These are phyloP conservation scores for Valencia hispanica DNA, from an alignment of 2,797 vertebrate species.

Conservation along the genomic window DNA sequence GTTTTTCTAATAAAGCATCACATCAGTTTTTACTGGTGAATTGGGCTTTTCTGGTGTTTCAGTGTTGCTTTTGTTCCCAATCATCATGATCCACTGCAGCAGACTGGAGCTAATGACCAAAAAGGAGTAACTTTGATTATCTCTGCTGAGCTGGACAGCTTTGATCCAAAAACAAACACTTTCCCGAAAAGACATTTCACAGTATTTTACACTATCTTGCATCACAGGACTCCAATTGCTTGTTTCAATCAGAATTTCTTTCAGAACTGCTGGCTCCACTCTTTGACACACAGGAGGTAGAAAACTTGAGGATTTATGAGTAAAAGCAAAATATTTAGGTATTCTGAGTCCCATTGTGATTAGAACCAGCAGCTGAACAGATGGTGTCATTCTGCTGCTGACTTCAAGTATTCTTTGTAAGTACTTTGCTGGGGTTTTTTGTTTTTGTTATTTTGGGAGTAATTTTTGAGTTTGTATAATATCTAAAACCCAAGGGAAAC, in stretches of 20 bases:
- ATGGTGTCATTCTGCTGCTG: conserved; percentile 36
- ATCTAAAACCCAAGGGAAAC: not conserved
- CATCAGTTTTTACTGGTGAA: conserved; percentile 1
- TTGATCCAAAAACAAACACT: conserved; percentile 23
- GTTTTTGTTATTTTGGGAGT: not conserved
- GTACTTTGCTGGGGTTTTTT: not conserved
- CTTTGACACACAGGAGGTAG: not conserved
- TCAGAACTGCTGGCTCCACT: not conserved
- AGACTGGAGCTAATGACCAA: conserved; percentile 25
- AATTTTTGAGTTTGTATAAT: conserved; percentile 9
- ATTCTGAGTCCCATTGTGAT: conserved; percentile 10
- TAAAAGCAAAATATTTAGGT: conserved; percentile 15
- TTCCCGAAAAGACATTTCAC: conserved; percentile 22
- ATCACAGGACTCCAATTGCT: conserved; percentile 19
- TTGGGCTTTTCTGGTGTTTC: not conserved
- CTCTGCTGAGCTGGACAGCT: conserved; percentile 31
- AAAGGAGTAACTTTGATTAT: conserved; percentile 35
- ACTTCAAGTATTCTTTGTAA: conserved; percentile 30
- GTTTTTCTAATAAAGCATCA: conserved; percentile 39
- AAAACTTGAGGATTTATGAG: conserved; percentile 16
- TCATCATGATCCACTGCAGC: conserved; percentile 20
- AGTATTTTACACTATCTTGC: conserved; percentile 45
- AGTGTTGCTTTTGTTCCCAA: conserved; percentile 14
- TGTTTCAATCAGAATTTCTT: conserved; percentile 3
- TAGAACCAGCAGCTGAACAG: conserved; percentile 42